Evolutionary conservation across 2,888 invertebrate genomes (phyloP), one percentile per base, ranked within the genome.

Genomic region (Phyllotreta striolata): DNA sequence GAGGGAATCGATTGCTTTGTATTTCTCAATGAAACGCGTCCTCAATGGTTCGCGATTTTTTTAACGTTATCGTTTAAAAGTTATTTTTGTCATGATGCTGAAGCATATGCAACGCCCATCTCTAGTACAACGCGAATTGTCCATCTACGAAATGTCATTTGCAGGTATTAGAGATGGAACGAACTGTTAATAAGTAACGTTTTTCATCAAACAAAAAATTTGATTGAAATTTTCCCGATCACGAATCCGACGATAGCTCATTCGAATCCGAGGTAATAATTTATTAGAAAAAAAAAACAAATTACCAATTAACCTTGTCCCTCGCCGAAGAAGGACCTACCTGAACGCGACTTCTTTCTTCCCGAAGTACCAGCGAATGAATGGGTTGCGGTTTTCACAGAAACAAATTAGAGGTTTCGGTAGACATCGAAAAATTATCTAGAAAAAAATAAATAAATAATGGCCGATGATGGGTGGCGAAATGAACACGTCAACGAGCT

Each of bases 1-100:
- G 55, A 51, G 41, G 52, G 12, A 61, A 34, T 59, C 56, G 59
- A 56, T 60, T 60, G 44, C 41, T 47, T 49, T 35, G 24, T 39
- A n/a, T 24, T 60, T n/a, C 7, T 60, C 43, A 60, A 60, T 60
- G 43, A 60, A 52, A 35, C 38, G 43, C 39, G 10, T n/a, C 4
- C 9, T 41, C 41, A 41, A 41, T 41, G 41, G 24, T 24, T 1
- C 24, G 4, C 24, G 4, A 24, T 24, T 24, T 24, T n/a, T 24
- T 24, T 3, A 24, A 24, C 24, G 24, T 24, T 24, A 1, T 24
- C 24, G 24, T 24, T 24, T 24, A 3, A 24, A 24, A 24, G 24
- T 24, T 24, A 24, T 4, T 24, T 24, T 24, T 24, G 24, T 24
- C 24, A n/a, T n/a, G n/a, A n/a, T n/a, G n/a, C n/a, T n/a, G n/a